Evolutionary conservation across 2,797 vertebrate genomes (phyloP).

Genomic region (Neosilurus hyrtlii): DNA sequence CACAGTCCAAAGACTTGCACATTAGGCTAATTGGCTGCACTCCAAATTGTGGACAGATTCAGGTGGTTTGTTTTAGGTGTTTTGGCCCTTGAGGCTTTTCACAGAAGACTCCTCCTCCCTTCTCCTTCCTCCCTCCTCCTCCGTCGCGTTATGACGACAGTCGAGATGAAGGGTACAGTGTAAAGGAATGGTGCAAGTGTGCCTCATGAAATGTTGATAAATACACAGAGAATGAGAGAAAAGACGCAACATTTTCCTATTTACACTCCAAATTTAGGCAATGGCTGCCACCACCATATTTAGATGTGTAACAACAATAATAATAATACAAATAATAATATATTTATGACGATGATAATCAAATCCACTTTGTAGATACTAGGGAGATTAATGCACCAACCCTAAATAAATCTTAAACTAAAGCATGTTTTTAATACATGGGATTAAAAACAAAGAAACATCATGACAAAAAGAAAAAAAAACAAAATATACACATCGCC

Average conservation of each 20-base stretch:
- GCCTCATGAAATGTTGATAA: not conserved
- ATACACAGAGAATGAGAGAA: not conserved
- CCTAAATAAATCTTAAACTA: not conserved
- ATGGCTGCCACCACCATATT: not conserved
- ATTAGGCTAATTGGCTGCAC: too few species aligned
- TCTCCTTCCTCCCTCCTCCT: not conserved
- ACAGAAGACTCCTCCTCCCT: not conserved
- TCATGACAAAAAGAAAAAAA: not conserved
- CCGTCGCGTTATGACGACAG: not conserved
- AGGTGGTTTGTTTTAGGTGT: not conserved
- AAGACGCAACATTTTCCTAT: not conserved
- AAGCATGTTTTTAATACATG: not conserved
- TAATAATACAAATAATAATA: too few species aligned
- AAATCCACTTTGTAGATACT: too few species aligned
- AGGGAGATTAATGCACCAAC: not conserved
- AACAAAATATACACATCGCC: not conserved
- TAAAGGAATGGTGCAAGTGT: not conserved
- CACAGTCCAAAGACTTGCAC: too few species aligned
- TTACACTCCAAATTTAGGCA: not conserved
- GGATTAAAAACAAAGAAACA: not conserved
- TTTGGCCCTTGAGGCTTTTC: constrained; percentile 28
- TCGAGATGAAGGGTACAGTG: not conserved
- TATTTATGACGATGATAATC: too few species aligned
- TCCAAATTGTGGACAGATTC: not conserved
- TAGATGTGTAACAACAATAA: too few species aligned